Conservation (phyloP, 2,888 invertebrate species). For the Metopia argyrocephala region DNA sequence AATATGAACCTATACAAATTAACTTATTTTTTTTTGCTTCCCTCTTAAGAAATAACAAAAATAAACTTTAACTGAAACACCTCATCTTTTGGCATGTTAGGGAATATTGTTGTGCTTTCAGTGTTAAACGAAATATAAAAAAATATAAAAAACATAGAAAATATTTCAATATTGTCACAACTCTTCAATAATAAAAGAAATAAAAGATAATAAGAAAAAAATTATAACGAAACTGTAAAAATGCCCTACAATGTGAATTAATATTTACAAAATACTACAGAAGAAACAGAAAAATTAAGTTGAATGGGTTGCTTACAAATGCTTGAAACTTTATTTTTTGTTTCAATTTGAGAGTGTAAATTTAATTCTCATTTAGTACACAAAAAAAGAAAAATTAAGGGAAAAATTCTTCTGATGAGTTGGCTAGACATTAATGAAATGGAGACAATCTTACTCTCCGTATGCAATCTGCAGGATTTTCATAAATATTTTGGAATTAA, state of each 20-base stretch:
- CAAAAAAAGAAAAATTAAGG: too few species aligned
- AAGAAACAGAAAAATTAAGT: neutral
- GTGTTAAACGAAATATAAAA: neutral
- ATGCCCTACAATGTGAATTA: neutral
- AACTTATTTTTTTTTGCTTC: neutral
- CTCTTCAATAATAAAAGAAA: constrained; percentile 37
- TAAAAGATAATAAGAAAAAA: neutral
- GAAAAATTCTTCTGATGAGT: too few species aligned
- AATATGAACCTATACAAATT: constrained; percentile 18
- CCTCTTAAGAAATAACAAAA: neutral
- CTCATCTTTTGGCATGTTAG: constrained; percentile 9
- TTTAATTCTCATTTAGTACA: too few species aligned
- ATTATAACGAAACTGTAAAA: neutral
- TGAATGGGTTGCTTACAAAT: too few species aligned
- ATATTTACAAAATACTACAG: neutral
- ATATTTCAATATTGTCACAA: constrained; percentile 53
- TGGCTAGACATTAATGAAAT: too few species aligned
- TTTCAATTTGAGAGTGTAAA: too few species aligned
- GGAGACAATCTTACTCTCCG: too few species aligned
- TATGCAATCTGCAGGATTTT: too few species aligned
- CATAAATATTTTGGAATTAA: too few species aligned
- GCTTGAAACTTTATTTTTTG: too few species aligned
- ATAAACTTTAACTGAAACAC: constrained; percentile 28
- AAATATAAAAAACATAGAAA: constrained; percentile 3
- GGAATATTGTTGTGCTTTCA: constrained; percentile 19